Evolutionary conservation across 2,888 invertebrate genomes (phyloP).

Genomic region (Timandra comae): DNA sequence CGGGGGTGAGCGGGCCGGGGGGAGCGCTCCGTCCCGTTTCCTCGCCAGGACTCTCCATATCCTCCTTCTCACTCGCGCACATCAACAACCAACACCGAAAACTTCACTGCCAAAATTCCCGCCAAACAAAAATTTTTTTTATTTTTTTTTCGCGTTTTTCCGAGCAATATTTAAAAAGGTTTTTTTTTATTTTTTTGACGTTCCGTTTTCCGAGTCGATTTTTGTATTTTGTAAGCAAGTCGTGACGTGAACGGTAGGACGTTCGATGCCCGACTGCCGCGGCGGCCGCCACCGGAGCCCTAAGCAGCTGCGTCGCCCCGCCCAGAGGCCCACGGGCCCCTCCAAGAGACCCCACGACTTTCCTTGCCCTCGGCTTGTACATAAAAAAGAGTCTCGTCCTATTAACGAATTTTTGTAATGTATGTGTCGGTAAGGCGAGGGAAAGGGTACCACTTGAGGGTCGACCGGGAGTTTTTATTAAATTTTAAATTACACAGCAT

Average conservation of each 20-base stretch:
- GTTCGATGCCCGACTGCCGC: constrained; percentile 64
- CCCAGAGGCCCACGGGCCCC: constrained; percentile 65
- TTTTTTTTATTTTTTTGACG: constrained; percentile 12
- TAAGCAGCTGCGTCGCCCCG: constrained; percentile 70
- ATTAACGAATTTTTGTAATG: constrained; percentile 37
- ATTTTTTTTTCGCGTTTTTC: constrained; percentile 15
- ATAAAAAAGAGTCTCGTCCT: constrained; percentile 52
- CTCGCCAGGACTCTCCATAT: constrained; percentile 70
- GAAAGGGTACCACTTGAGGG: constrained; percentile 44
- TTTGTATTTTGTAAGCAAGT: too few species aligned
- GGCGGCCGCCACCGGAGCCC: constrained; percentile 50
- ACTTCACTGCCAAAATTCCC: constrained; percentile 47
- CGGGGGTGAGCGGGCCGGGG: constrained; percentile 60
- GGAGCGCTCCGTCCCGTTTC: constrained; percentile 64
- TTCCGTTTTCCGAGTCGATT: constrained; percentile 17
- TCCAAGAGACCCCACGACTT: constrained; percentile 58
- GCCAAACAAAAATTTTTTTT: constrained; percentile 18
- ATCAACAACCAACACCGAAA: constrained; percentile 63
- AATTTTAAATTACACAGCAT: constrained; percentile 40
- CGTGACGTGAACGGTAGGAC: constrained; percentile 45
- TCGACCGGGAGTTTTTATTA: constrained; percentile 38
- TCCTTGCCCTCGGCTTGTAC: constrained; percentile 39
- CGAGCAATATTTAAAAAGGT: constrained; percentile 4
- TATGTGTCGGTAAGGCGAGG: constrained; percentile 27
- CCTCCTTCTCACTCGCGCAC: constrained; percentile 68